These are phyloP conservation scores for Orbicella faveolata DNA, from an alignment of 64 coral and sea anemone species.

Conservation along the genomic window DNA sequence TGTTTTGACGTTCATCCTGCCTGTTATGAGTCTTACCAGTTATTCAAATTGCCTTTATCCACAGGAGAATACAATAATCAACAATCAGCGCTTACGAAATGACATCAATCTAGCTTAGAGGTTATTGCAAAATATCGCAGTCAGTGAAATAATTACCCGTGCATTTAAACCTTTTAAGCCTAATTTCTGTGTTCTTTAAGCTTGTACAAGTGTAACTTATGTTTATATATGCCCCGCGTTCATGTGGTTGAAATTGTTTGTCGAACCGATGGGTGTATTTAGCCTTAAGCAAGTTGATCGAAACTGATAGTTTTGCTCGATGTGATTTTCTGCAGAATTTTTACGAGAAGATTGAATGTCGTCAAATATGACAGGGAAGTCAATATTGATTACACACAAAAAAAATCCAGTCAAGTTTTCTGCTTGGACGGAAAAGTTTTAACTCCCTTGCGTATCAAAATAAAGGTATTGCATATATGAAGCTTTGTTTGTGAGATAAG, in stretches of 20 bases:
- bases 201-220: too few species aligned
- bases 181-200: too few species aligned
- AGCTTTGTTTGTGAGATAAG: not conserved
- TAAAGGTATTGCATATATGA: not conserved
- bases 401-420: not conserved
- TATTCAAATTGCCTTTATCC: slow-evolving; percentile 13
- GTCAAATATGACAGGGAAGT: not conserved
- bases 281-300: too few species aligned
- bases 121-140: not conserved
- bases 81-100: not conserved
- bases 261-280: not conserved
- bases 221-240: too few species aligned
- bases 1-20: not conserved
- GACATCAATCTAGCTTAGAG: not conserved
- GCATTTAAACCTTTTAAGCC: too few species aligned
- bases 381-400: not conserved
- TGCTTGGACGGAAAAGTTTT: not conserved
- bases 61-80: not conserved
- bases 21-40: not conserved
- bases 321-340: not conserved
- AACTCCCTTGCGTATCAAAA: not conserved
- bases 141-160: too few species aligned
- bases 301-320: too few species aligned
- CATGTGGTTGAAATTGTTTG: not conserved
- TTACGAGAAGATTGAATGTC: not conserved